These are phyloP conservation scores for Euproctis similis DNA, from an alignment of 2,888 invertebrate genomes.

Conservation along the genomic window DNA sequence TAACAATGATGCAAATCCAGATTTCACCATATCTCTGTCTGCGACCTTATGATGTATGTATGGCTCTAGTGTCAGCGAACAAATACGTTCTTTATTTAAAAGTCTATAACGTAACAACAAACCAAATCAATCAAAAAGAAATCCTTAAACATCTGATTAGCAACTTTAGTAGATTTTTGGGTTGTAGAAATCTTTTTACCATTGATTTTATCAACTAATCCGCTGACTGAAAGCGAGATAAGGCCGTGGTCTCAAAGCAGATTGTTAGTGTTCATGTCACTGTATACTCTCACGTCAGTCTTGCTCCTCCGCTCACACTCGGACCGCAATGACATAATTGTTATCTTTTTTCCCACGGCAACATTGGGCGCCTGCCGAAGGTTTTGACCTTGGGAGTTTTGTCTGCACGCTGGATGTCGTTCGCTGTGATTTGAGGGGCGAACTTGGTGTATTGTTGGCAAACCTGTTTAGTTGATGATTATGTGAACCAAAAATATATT, in stretches of 20 bases:
- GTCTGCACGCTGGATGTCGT: constrained; percentile 24
- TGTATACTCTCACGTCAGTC: too few species aligned
- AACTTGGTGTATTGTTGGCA: constrained; percentile 18
- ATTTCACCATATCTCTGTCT: constrained; percentile 21
- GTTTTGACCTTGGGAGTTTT: constrained; percentile 27
- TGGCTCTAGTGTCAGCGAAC: constrained; percentile 10
- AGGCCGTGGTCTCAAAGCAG: too few species aligned
- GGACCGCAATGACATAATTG: constrained; percentile 17
- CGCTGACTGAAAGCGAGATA: too few species aligned
- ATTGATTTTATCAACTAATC: too few species aligned
- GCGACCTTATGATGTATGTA: constrained; percentile 11
- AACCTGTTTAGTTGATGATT: constrained; percentile 21
- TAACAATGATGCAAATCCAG: constrained; percentile 19
- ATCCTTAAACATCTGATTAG: too few species aligned
- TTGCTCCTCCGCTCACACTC: constrained; percentile 14
- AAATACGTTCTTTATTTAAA: too few species aligned
- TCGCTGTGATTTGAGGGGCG: constrained; percentile 21
- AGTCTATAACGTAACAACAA: too few species aligned
- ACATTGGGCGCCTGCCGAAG: constrained; percentile 22
- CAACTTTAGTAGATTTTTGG: too few species aligned
- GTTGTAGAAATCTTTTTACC: too few species aligned
- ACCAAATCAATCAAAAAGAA: too few species aligned
- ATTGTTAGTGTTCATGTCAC: too few species aligned
- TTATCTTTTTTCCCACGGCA: constrained; percentile 27
- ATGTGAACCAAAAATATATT: constrained; percentile 9